Evolutionary conservation across 2,113 vertebrate species (phyloP).

Genomic region (Gambusia affinis): DNA sequence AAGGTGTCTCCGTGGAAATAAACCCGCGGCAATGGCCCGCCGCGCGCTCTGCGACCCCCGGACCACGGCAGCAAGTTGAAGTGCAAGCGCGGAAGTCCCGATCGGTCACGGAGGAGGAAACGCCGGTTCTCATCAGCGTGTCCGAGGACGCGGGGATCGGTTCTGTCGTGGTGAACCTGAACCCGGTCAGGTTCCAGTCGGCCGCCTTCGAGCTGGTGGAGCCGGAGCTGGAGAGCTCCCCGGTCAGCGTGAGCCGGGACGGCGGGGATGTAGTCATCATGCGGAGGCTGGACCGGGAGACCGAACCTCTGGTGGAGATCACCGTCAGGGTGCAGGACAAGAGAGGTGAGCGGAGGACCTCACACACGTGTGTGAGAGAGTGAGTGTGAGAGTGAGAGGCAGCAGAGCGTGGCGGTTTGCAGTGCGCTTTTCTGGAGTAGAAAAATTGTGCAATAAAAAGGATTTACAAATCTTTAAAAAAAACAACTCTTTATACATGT

Average conservation of each 20-base stretch:
- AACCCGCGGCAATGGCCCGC: conserved; percentile 77
- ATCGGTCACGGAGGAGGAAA: conserved; percentile 71
- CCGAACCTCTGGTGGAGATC: conserved; percentile 80
- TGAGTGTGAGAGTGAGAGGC: no score
- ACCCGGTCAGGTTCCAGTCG: conserved; percentile 76
- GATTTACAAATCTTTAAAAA: no score
- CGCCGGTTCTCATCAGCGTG: conserved; percentile 78
- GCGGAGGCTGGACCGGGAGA: conserved; percentile 84
- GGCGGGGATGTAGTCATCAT: conserved; percentile 84
- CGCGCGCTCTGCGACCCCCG: conserved; percentile 6
- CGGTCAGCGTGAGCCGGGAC: conserved; percentile 82
- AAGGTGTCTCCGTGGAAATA: conserved; percentile 79
- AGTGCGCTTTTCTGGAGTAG: background rate
- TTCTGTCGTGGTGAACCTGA: conserved; percentile 81
- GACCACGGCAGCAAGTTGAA: conserved; percentile 12
- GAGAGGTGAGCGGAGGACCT: conserved; percentile 75
- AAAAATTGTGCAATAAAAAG: background rate
- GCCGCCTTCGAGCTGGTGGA: conserved; percentile 83
- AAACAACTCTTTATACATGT: no score
- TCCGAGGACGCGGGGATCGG: conserved; percentile 85
- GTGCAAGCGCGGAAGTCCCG: conserved; percentile 64
- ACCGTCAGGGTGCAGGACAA: conserved; percentile 84
- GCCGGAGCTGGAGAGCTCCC: conserved; percentile 78
- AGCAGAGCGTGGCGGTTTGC: background rate
- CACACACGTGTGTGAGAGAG: background rate